Base-by-base conservation (phyloP, 2,797 vertebrate species). In the Eutrigla gurnardus region DNA sequence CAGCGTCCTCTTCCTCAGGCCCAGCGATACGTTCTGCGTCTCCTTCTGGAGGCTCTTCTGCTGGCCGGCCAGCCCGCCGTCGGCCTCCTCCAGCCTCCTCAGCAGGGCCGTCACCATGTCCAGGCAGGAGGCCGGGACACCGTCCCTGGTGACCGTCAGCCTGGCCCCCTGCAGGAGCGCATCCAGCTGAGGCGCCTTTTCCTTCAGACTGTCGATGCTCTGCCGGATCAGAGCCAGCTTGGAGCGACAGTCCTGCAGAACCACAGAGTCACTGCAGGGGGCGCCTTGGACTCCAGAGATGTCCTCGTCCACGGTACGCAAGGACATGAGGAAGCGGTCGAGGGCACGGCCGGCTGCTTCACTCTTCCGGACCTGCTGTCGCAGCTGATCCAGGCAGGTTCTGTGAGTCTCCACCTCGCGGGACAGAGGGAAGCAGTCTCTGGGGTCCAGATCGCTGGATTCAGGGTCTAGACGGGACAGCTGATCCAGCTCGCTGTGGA, bases 161-260 rank as follows among this genome's bases (percentile, higher is more conserved):
- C 90, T 73, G 32, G 95, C 96, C 3, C 87, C 91, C 42, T 92
- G 92, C 81, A 99, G 86, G 52, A 87, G 86, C 60, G 94, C 82
- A 58, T 99, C 97, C 84, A 99, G 86, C 85, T 88, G 81, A 7
- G 94, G 94, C 0, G 97, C 97, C 66, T 96, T 96, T 55, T 95
- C 94, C 58, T 93, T 92, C 84, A 97, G 74, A n/a, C 66, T 93
- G 79, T 88, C 90, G 17, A 96, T 77, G 70, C 95, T 94, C 77
- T 94, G 90, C 12, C 89, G 77, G 53, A 92, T 91, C 66, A 91
- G 70, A 18, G 88, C 88, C 73, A 93, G 77, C 35, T 89, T 94
- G 36, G 77, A 65, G 12, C 86, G 81, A 43, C 82, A 87, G 68
- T 93, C 92, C 69, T 90, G 93, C 62, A 91, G 58, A 5, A 80